Percentiles rank a stretch among this genome's conserved stretches.
These are phyloP conservation scores for Bovichtus variegatus DNA, from an alignment of 2,797 vertebrate genomes.

Conservation along the genomic window DNA sequence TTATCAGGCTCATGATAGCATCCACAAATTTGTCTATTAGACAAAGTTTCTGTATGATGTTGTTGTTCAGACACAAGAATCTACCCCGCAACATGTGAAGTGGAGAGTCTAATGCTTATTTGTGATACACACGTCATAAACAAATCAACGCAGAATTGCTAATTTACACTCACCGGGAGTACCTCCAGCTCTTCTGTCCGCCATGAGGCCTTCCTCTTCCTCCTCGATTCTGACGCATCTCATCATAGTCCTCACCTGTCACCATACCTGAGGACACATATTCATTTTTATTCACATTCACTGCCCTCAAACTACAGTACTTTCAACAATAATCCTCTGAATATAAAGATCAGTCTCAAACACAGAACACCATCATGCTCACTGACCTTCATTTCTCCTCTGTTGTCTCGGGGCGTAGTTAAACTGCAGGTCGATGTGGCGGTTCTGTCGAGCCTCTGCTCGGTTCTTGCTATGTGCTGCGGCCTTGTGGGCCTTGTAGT, in stretches of 20 bases:
- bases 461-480: conserved; percentile 96
- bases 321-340: background rate
- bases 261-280: conserved; percentile 81
- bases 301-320: background rate
- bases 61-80: background rate
- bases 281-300: conserved; percentile 5
- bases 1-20: background rate
- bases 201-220: conserved; percentile 84
- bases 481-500: conserved; percentile 96
- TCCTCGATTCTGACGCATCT: conserved; percentile 85
- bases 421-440: conserved; percentile 98
- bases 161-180: conserved; percentile 89
- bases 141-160: background rate
- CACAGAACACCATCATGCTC: background rate
- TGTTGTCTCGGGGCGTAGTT: conserved; percentile 89
- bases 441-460: conserved; percentile 96
- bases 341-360: background rate
- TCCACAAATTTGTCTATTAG: background rate
- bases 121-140: background rate
- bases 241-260: conserved; percentile 93
- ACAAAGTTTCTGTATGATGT: background rate
- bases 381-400: conserved; percentile 90
- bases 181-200: conserved; percentile 96
- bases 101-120: background rate
- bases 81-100: background rate